A percentile compares a stretch with the other conserved stretches of the same genome.
phyloP scores from a whole-genome alignment of 30 jellyfish, hydroid and myxozoan species.

The Turritopsis rubra region DNA sequence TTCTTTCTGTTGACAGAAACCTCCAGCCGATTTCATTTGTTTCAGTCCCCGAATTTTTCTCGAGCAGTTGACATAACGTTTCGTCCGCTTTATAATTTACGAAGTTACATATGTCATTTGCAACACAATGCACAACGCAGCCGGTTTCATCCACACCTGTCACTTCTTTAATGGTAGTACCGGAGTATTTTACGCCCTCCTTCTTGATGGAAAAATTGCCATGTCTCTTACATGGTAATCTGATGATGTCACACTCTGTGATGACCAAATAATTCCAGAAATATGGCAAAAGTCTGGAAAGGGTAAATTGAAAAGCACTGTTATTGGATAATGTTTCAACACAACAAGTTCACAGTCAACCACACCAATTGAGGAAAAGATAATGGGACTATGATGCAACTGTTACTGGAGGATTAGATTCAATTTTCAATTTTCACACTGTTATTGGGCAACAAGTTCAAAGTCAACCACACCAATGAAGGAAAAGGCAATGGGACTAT shows the following conservation, averaged over 20 bases:
- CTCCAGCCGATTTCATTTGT: background rate
- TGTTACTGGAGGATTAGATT: too few species aligned
- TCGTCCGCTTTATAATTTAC: background rate
- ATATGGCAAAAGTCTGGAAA: background rate
- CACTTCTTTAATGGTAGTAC: background rate
- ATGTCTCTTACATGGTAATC: conserved; percentile 4
- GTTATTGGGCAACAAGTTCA: too few species aligned
- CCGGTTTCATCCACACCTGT: background rate
- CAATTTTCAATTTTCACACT: too few species aligned
- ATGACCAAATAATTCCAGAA: background rate
- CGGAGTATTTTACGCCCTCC: background rate
- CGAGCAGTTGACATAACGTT: background rate
- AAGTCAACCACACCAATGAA: too few species aligned
- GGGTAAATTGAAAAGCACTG: background rate
- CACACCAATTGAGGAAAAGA: too few species aligned
- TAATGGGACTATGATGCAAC: too few species aligned
- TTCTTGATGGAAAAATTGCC: background rate
- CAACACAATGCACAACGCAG: background rate
- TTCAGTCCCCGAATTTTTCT: background rate
- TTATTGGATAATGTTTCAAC: background rate
- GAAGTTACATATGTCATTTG: background rate
- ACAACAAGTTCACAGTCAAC: too few species aligned
- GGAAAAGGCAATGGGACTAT: too few species aligned
- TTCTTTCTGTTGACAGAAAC: background rate
- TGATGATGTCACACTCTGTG: background rate